phyloP scores from a whole-genome alignment of 2,888 invertebrate species.

The Phyllotreta cruciferae region DNA sequence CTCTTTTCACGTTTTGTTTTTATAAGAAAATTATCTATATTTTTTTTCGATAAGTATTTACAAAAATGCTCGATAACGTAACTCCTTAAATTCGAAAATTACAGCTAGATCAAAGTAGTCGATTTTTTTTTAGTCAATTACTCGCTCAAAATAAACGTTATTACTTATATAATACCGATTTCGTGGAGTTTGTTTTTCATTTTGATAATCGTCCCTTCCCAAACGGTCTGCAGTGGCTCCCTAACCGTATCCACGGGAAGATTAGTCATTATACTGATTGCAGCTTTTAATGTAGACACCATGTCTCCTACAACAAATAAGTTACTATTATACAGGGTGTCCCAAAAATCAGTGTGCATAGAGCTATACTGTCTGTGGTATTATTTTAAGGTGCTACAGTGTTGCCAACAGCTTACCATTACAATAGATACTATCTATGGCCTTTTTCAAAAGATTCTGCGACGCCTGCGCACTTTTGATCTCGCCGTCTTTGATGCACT shows the following conservation, averaged over 20 bases:
- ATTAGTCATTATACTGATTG: conserved; percentile 69
- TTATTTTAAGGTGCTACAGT: background rate
- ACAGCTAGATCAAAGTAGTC: conserved; percentile 18
- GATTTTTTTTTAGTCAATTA: background rate
- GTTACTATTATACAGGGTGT: background rate
- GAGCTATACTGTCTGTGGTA: background rate
- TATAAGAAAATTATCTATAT: no score
- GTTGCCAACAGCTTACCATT: conserved; percentile 60
- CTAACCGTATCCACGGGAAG: conserved; percentile 70
- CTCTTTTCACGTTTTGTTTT: no score
- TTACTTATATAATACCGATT: conserved; percentile 47
- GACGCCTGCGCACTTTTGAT: conserved; percentile 61
- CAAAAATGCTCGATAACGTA: no score
- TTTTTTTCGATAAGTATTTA: no score
- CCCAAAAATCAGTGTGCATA: no score
- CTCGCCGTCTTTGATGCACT: conserved; percentile 63
- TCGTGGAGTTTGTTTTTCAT: conserved; percentile 47
- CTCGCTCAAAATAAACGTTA: background rate
- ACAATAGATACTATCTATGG: conserved; percentile 62
- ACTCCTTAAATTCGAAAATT: no score
- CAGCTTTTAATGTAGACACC: conserved; percentile 74
- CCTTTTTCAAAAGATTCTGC: conserved; percentile 65
- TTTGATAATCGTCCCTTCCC: conserved; percentile 50
- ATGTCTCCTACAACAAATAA: conserved; percentile 65
- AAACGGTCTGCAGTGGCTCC: conserved; percentile 64